A percentile compares a stretch with the other conserved stretches of the same genome.
phyloP scores from a whole-genome alignment of 2,888 invertebrate genomes.

The Melieria picta region DNA sequence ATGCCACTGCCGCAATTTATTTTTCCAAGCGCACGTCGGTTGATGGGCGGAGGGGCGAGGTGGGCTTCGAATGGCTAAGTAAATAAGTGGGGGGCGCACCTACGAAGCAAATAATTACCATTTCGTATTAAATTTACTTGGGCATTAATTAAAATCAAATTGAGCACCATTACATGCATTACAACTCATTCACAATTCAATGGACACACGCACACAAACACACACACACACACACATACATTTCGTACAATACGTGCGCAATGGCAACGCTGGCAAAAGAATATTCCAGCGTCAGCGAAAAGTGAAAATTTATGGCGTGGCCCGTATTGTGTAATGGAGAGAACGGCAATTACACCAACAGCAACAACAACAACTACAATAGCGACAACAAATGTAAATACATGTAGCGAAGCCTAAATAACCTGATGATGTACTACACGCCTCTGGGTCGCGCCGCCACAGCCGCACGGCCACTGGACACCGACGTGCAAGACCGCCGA shows the following conservation, averaged over 20 bases:
- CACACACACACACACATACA: neutral
- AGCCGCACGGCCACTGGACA: too few relatives aligned
- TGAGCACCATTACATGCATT: slow-evolving; percentile 54
- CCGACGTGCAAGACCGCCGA: too few relatives aligned
- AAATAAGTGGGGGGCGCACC: slow-evolving; percentile 1
- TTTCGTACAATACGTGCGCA: neutral
- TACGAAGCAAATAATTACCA: slow-evolving; percentile 16
- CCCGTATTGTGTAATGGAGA: neutral
- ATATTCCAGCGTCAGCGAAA: neutral
- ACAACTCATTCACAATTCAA: slow-evolving; percentile 39
- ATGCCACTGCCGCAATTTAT: neutral
- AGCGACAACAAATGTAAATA: too few relatives aligned
- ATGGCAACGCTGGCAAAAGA: slow-evolving; percentile 3
- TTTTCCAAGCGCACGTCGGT: neutral
- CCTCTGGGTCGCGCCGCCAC: too few relatives aligned
- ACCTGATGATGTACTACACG: too few relatives aligned
- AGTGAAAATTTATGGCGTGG: neutral
- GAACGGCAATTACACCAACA: too few relatives aligned
- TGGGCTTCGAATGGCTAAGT: neutral
- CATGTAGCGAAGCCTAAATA: too few relatives aligned
- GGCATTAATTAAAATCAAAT: slow-evolving; percentile 44
- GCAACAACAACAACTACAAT: too few relatives aligned
- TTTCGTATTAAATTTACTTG: slow-evolving; percentile 28
- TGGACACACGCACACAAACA: neutral
- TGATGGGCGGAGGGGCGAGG: neutral